phyloP scores from a whole-genome alignment of 2,797 vertebrate species.

The Mergus octosetaceus region DNA sequence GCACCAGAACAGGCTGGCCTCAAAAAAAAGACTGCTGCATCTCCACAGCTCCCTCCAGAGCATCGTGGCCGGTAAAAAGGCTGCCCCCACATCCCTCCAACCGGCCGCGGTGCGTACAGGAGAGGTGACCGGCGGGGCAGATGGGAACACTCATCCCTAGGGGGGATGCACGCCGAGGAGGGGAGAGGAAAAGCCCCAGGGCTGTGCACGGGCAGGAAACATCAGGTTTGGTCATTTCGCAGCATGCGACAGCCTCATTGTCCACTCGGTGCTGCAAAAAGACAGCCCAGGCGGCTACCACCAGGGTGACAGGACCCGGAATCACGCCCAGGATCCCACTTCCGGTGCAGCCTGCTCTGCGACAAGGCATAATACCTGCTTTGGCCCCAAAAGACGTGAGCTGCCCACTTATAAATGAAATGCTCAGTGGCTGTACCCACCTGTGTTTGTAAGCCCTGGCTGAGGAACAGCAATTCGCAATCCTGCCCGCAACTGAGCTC shows the following conservation, averaged over 20 bases:
- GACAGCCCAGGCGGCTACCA: rapidly evolving
- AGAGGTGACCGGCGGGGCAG: not conserved
- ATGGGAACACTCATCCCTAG: not conserved
- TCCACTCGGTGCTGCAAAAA: not conserved
- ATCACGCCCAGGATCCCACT: too few species aligned
- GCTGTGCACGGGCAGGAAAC: not conserved
- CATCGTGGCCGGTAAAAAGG: not conserved
- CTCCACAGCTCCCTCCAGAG: not conserved
- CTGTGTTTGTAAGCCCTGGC: not conserved
- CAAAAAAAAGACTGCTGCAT: not conserved
- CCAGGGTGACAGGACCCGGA: not conserved
- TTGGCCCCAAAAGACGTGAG: rapidly evolving
- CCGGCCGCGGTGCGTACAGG: too few species aligned
- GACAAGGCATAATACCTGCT: rapidly evolving
- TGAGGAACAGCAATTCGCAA: rapidly evolving
- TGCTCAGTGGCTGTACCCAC: rapidly evolving
- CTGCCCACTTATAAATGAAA: rapidly evolving
- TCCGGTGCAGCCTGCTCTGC: too few species aligned
- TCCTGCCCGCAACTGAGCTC: not conserved
- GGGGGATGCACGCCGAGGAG: not conserved
- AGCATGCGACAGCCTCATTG: too few species aligned
- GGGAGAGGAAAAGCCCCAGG: not conserved
- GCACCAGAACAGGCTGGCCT: not conserved
- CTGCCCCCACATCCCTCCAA: not conserved
- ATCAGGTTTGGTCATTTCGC: not conserved